Conservation (phyloP, 2,888 invertebrate species). For the Notodonta dromedarius region DNA sequence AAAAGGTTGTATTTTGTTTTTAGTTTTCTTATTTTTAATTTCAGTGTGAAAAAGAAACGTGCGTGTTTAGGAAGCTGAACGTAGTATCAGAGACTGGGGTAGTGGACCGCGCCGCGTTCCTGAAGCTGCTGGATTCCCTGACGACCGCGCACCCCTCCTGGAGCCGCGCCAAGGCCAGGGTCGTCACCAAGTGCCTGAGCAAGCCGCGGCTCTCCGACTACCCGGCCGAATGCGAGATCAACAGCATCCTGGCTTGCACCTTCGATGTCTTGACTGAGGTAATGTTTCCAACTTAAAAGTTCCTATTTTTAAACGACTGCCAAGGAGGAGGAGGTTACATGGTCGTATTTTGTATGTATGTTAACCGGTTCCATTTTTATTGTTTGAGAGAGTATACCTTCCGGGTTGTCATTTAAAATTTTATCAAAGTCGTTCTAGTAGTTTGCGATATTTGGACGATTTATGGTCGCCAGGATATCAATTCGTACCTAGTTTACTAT, state of each 20-base stretch:
- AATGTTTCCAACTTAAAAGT: conserved; percentile 15
- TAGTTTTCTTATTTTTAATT: no score
- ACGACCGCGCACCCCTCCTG: conserved; percentile 57
- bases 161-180: conserved; percentile 64
- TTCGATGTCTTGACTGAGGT: conserved; percentile 75
- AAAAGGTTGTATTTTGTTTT: no score
- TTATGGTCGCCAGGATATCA: no score
- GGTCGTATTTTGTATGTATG: no score
- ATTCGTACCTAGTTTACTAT: no score
- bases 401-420: no score
- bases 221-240: conserved; percentile 63
- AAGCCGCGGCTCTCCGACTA: conserved; percentile 48
- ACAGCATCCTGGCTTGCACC: conserved; percentile 65
- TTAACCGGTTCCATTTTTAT: no score
- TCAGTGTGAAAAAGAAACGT: conserved; percentile 68
- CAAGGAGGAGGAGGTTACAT: no score
- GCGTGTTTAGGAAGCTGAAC: conserved; percentile 64
- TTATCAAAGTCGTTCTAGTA: no score
- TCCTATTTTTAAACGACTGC: no score
- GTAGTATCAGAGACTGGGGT: conserved; percentile 50
- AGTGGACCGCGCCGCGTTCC: conserved; percentile 58
- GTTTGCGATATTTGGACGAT: no score
- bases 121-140: conserved; percentile 63
- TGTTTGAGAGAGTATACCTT: no score
- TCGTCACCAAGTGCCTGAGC: conserved; percentile 62